Evolutionary conservation across 2,888 invertebrate species (phyloP), one percentile per base, ranked within the genome.

Genomic region (Lasioglossum leucozonium): DNA sequence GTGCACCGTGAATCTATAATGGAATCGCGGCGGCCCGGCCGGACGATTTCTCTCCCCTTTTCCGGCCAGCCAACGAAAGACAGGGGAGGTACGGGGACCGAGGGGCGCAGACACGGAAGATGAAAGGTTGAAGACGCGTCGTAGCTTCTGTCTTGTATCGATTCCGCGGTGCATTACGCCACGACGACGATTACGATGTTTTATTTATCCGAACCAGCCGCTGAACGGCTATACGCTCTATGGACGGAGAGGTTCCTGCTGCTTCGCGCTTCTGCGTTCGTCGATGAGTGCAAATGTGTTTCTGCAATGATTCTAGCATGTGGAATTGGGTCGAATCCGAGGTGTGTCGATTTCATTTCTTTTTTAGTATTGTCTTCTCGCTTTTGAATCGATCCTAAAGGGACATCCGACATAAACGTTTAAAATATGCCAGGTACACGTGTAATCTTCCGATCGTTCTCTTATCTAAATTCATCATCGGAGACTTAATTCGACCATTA

Each of bases 141-240:
- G 83, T 74, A 51, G 76, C 72, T 65, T 34, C 79, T 83, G 83
- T 76, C 67, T 42, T 79, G 67, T 91, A 91, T 91, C 73, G 91
- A 91, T 91, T 88, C 74, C 79, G n/a, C 71, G 72, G 65, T 77
- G 81, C 72, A 79, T 88, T 82, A 80, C 81, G 40, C 81, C 55
- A n/a, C 47, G n/a, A 84, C 74, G 82, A 72, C 88, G 86, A 90
- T 91, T 91, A 91, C 75, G 81, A 89, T 91, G 82, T 89, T 91
- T 91, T 91, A 91, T 91, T 91, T 90, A 91, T 85, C 79, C 86
- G 81, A 72, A 40, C 69, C 84, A n/a, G 44, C 77, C 76, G 76
- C 79, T 47, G 77, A 77, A 80, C 83, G 87, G 73, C 86, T 82
- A 83, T 89, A 87, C 76, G 65, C 72, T 72, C 71, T 55, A 16